Evolutionary conservation across 2,113 vertebrate genomes (phyloP).

Genomic region (Ginglymostoma cirratum): DNA sequence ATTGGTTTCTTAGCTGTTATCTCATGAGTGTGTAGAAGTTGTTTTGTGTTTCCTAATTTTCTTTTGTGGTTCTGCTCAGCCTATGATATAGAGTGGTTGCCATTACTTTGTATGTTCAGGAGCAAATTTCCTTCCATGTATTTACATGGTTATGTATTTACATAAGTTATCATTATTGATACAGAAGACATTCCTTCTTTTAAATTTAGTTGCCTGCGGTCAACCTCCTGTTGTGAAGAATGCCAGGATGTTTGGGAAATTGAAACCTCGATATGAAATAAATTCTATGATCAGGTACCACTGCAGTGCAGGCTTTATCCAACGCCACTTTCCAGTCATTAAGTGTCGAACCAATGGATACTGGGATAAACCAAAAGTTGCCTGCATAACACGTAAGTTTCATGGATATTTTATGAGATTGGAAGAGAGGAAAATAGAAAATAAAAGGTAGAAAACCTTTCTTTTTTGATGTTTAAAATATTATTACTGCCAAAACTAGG

Average conservation of each 20-base stretch:
- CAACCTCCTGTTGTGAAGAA: constrained; percentile 91
- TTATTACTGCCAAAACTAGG: background rate
- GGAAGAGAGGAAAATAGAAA: background rate
- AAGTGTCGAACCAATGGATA: constrained; percentile 80
- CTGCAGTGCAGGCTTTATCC: constrained; percentile 86
- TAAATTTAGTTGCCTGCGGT: constrained; percentile 75
- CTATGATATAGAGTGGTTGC: background rate
- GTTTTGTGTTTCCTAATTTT: background rate
- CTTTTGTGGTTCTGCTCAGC: background rate
- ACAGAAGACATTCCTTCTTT: constrained; percentile 34
- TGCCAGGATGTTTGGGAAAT: constrained; percentile 81
- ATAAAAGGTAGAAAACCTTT: background rate
- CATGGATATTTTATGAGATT: constrained; percentile 37
- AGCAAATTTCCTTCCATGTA: too few species aligned
- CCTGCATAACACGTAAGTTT: constrained; percentile 89
- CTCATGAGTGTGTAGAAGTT: background rate
- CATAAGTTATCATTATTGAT: background rate
- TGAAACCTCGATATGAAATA: constrained; percentile 83
- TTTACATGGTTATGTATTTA: background rate
- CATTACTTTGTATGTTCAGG: background rate
- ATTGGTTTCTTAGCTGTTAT: background rate
- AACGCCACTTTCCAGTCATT: constrained; percentile 86
- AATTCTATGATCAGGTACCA: constrained; percentile 92
- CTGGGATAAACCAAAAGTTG: constrained; percentile 89
- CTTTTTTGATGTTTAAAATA: background rate